phyloP scores from a whole-genome alignment of 2,888 invertebrate species.

The Sericinus montela region DNA sequence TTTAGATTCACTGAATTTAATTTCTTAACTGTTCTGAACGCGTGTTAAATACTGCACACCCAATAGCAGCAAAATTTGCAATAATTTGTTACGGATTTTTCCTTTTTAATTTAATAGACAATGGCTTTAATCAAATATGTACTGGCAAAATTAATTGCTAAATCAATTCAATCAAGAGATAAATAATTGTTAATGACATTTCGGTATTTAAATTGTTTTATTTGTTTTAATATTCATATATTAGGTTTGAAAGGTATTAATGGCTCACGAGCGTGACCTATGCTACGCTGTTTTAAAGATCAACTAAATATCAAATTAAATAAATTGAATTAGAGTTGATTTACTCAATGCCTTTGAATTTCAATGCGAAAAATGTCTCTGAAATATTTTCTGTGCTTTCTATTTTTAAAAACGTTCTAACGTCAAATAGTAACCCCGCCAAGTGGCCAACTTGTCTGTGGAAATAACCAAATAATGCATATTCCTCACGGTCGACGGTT shows the following conservation, averaged over 20 bases:
- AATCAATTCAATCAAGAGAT: too few relatives aligned
- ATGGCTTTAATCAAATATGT: too few relatives aligned
- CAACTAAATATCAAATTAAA: constrained; percentile 1
- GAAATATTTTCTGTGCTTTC: too few relatives aligned
- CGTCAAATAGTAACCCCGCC: constrained; percentile 1
- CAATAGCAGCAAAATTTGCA: too few relatives aligned
- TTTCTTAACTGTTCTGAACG: too few relatives aligned
- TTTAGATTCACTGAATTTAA: too few relatives aligned
- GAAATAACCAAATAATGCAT: constrained; percentile 41
- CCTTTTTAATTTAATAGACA: too few relatives aligned
- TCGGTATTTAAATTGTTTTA: not conserved
- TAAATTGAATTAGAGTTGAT: not conserved
- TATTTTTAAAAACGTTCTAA: too few relatives aligned
- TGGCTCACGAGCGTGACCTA: constrained; percentile 13
- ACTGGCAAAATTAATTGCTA: too few relatives aligned
- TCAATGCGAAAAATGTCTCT: not conserved
- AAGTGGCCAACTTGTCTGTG: constrained; percentile 13
- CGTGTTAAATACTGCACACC: too few relatives aligned
- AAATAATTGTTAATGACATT: not conserved
- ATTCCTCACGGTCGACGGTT: constrained; percentile 54
- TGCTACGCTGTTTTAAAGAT: constrained; percentile 2
- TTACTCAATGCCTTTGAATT: not conserved
- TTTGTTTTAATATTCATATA: not conserved
- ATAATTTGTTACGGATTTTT: too few relatives aligned
- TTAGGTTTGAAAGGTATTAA: constrained; percentile 1